Evolutionary conservation across 2,888 invertebrate genomes (phyloP), one percentile per base, ranked within the genome.

Genomic region (Agrotis segetum): DNA sequence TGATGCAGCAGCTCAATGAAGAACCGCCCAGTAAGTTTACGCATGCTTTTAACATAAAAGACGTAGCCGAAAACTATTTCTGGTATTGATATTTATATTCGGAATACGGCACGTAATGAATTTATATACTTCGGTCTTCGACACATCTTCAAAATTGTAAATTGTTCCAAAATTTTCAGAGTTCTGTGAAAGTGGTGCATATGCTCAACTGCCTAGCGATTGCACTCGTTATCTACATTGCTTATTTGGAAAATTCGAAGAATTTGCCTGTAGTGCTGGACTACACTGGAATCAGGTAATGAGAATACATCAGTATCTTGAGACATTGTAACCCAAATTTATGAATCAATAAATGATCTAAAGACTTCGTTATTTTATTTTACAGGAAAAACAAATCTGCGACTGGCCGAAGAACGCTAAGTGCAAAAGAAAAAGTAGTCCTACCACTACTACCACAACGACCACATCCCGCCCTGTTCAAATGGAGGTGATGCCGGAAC

Each of bases 151-250:
- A 19, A 24, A 56, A n/a, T 44, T 34, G 0, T 21, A 17, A 7
- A 47, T 46, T 9, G 11, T 34, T 34, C 2, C 16, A 4, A n/a
- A 52, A 67, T 67, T 89, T 86, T 84, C 96, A 88, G 97, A 96
- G 59, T 91, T 86, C 76, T 92, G 98, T 88, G 95, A 97, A 74
- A 97, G 96, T 62, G 97, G 97, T n/a, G 92, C 96, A 71, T 98
- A 97, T 85, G 96, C 97, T 0, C 92, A 96, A 0, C 96, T 97
- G 81, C 97, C 97, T 0, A 96, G 96, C 0, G 97, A 98, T 86
- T 98, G 98, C 87, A 96, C 96, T 0, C 97, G 97, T 67, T 98
- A 98, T 88, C 96, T 97, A 75, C 97, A 98, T 77, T 99, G 99
- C 85, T 94, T 98, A 21, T 98, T 98, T 97, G 98, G 98, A 47